Percentiles rank a stretch among this genome's conserved stretches.
phyloP scores from a whole-genome alignment of 2,797 vertebrate species.

The Astyanax mexicanus region DNA sequence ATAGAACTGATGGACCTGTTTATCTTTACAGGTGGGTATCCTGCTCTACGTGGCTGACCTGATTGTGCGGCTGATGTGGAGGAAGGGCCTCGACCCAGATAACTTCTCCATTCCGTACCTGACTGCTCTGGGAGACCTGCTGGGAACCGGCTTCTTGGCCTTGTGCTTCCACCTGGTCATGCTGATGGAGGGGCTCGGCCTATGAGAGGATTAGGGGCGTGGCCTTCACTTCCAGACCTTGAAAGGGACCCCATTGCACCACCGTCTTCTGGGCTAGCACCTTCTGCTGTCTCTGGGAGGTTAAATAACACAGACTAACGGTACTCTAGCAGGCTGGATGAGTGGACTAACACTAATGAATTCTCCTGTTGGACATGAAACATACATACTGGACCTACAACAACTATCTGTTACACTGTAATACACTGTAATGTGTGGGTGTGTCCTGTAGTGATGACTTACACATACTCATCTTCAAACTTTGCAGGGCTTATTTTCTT shows the following conservation, averaged over 20 bases:
- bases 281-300: background rate
- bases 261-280: background rate
- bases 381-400: background rate
- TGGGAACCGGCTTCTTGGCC: constrained; percentile 92
- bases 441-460: constrained; percentile 28
- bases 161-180: constrained; percentile 83
- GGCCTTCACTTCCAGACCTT: background rate
- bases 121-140: constrained; percentile 92
- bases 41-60: constrained; percentile 91
- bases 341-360: too few relatives aligned
- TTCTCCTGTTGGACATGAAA: constrained; percentile 5
- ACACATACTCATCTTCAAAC: constrained; percentile 13
- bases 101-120: constrained; percentile 98
- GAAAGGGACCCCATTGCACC: background rate
- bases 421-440: constrained; percentile 1
- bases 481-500: constrained; percentile 17
- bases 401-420: background rate
- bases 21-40: constrained; percentile 82
- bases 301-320: background rate
- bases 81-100: constrained; percentile 89
- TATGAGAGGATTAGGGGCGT: constrained; percentile 68
- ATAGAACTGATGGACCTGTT: too few relatives aligned
- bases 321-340: background rate
- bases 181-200: constrained; percentile 69
- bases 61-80: constrained; percentile 90